Base-by-base conservation (phyloP, 2,113 vertebrate genomes). In the Tor tambroides region DNA sequence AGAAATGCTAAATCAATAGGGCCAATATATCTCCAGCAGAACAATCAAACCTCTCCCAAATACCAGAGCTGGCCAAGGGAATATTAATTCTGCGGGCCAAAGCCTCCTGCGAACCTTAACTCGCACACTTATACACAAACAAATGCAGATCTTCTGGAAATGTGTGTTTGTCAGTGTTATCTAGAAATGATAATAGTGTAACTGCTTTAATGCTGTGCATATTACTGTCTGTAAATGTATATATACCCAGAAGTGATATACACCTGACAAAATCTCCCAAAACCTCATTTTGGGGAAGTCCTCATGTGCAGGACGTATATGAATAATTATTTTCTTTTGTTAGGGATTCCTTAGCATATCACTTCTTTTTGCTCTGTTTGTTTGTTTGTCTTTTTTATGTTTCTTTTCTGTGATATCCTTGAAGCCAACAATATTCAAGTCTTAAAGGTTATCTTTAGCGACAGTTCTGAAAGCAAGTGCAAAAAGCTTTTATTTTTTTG, bases 1-100 rank as follows among this genome's bases (percentile, higher is more conserved):
- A 91, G 91, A 95, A 95, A 94, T 93, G 94, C 91, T 94, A 95
- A 95, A 94, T 95, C 94, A 90, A 95, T 95, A 94, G 38, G 84
- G 91, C 90, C 93, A 91, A 93, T 93, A 93, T 87, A 92, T 92
- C 89, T 81, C 91, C 87, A 91, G 88, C 92, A 93, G 88, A 93
- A 91, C 84, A 89, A 85, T 56, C 91, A 91, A 85, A 86, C 86
- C 78, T 92, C 85, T 92, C 69, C 91, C 87, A 95, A 95, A 95
- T 95, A 94, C 92, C 93, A 95, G 87, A 91, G 89, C 87, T 88
- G 78, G 88, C 90, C 89, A 90, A 74, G 84, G 87, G 93, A 94
- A 95, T 95, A 89, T 91, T 92, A 94, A 95, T 91, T 63, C 59
- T 78, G 56, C 23, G 38, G 30, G 61, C 30, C 5, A 1, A 86